Base-by-base conservation (phyloP, 2,113 vertebrate species). In the Daphoenositta chrysoptera region DNA sequence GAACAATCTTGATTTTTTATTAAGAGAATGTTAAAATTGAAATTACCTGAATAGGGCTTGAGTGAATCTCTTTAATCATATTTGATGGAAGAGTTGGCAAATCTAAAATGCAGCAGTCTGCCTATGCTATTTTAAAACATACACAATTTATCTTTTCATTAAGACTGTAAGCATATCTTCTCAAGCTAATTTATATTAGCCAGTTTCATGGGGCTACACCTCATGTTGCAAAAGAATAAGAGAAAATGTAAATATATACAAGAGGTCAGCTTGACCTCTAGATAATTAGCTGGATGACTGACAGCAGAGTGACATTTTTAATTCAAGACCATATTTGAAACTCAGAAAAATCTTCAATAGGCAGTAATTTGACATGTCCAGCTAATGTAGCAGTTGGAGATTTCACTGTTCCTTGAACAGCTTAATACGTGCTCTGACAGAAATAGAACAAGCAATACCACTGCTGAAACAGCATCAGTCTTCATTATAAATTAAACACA, bases 401-500 rank as follows among this genome's bases (percentile, higher is more conserved):
- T 82, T 60, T 73, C 2, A 2, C 40, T 2, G 1, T 60, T 76
- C 53, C 73, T 89, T 48, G 50, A 56, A 65, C 45, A 93, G 42
- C 53, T 81, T 85, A 73, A 77, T 88, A 83, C 21, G 47, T 53
- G 16, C 44, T 85, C 85, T 91, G 89, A 90, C 64, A 95, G 88
- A 93, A 96, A 87, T 24, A 89, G 90, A 90, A 86, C 40, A 81
- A 96, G 87, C 4, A 3, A 63, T 60, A 72, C 19, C 56, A n/a
- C 51, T 96, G 88, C 66, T 87, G 88, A 80, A 93, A 91, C 37
- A 95, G 87, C 81, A 94, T 45, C 83, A 77, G 70, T 35, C 84
- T 63, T 94, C 84, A 94, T 90, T 96, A 96, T 83, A 93, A 90
- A 90, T 92, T 91, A 80, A 96, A 93, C 63, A 87, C 40, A 63